Percentiles rank a stretch among this genome's conserved stretches.
Conservation (phyloP, 2,888 invertebrate genomes). For the Zootermopsis nevadensis region DNA sequence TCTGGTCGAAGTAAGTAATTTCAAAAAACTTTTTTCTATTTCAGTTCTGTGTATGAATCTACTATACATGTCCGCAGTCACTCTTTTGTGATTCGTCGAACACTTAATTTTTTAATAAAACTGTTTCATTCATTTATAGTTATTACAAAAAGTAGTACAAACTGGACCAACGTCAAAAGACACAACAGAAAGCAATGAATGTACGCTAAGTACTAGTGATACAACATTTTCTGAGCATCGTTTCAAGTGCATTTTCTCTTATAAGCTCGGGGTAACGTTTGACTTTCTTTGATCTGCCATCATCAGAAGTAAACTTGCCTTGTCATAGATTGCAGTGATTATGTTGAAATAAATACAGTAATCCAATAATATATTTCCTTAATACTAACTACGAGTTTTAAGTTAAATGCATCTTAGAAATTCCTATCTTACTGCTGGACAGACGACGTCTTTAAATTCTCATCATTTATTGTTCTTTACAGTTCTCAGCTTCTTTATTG, state of each 20-base stretch:
- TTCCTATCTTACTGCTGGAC: constrained; percentile 13
- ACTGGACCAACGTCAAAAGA: not conserved
- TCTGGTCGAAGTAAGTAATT: not conserved
- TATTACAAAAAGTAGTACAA: not conserved
- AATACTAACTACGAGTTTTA: constrained; percentile 2
- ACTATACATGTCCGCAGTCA: not conserved
- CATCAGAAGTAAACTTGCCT: constrained; percentile 9
- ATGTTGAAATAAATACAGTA: not conserved
- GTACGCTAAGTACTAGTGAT: not conserved
- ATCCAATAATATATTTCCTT: not conserved
- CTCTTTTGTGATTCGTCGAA: too few relatives aligned
- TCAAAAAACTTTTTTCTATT: not conserved
- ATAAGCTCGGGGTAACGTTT: not conserved
- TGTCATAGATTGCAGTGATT: not conserved
- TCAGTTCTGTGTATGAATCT: not conserved
- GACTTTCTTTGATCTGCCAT: not conserved
- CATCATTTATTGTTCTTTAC: constrained; percentile 3
- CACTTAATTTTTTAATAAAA: not conserved
- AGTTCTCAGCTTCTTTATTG: not conserved
- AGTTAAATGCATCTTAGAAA: constrained; percentile 30
- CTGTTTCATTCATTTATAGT: not conserved
- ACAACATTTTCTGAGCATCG: not conserved
- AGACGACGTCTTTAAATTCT: not conserved
- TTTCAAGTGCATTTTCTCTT: not conserved
- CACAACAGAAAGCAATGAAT: not conserved